Evolutionary conservation across 2,888 invertebrate genomes (phyloP), one percentile per base, ranked within the genome.

Genomic region (Chironomus tentans): DNA sequence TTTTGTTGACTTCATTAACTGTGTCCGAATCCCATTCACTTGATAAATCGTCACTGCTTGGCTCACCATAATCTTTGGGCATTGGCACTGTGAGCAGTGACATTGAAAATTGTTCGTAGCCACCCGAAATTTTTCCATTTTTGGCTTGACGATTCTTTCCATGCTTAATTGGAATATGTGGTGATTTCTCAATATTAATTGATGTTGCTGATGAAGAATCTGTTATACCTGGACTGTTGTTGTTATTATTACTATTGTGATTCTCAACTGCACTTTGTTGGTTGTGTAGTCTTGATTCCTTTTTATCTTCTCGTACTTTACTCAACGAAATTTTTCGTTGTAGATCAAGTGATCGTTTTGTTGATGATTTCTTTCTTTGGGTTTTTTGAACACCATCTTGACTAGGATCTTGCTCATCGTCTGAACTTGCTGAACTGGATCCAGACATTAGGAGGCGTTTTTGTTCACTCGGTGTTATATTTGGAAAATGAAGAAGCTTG

Each of bases 11-110:
- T 15, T 56, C 56, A 56, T 56, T 56, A 18, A 56, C n/a, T 7
- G 56, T 91, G 83, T 94, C 94, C 2, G 93, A 93, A 82, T 95
- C 94, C 94, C 95, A 95, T 81, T 95, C 95, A 13, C 94, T 94
- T 82, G 93, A 94, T 77, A 95, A 88, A 83, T 95, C 95, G 83
- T 95, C 95, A 81, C 93, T 93, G 79, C 93, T 93, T n/a, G 93
- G 92, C 81, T 94, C 94, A 13, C 93, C 94, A 82, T 92, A 95
- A 81, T 95, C 95, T 78, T 89, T 85, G 46, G 87, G 87, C 85
- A 89, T 87, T 0, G 92, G 92, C 78, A 94, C 93, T 81, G 92
- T 90, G 78, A 93, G 83, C 74, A 94, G 83, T 50, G 18, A 47
- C 24, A 91, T 91, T 80, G 88, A 90, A 85, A 94, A 93, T 82